A percentile compares a stretch with the other conserved stretches of the same genome.
Conservation (phyloP, 2,797 vertebrate species). For the Kryptopterus vitreolus region DNA sequence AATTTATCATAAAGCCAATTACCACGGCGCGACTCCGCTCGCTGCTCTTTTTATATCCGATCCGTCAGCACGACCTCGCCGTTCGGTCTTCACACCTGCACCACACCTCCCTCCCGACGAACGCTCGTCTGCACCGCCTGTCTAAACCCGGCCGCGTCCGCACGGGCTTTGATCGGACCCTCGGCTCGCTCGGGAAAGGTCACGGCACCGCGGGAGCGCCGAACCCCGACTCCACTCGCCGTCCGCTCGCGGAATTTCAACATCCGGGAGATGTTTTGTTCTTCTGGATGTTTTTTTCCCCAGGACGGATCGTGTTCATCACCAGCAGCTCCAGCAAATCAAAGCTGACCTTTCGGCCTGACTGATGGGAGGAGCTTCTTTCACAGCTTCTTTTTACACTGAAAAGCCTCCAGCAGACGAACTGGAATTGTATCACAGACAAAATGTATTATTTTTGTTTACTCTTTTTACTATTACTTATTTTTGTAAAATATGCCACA, state of each 20-base stretch:
- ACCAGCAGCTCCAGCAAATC: conserved; percentile 19
- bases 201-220: conserved; percentile 40
- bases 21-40: neutral
- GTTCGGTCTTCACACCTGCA: conserved; percentile 1
- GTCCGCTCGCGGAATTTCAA: conserved; percentile 30
- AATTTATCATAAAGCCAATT: conserved; percentile 9
- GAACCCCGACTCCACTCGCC: conserved; percentile 21
- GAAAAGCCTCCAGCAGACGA: conserved; percentile 5
- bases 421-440: no score
- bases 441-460: no score
- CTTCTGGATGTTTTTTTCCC: conserved; percentile 2
- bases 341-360: conserved; percentile 51
- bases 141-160: conserved; percentile 36
- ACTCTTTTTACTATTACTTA: no score
- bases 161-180: conserved; percentile 42
- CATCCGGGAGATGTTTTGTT: conserved; percentile 16
- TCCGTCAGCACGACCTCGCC: conserved; percentile 15
- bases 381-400: no score
- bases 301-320: conserved; percentile 16
- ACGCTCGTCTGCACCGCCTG: conserved; percentile 12
- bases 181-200: conserved; percentile 43
- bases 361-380: conserved; percentile 35
- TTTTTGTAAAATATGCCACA: no score
- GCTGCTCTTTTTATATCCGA: conserved; percentile 32
- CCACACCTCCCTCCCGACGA: neutral